phyloP scores from a whole-genome alignment of 2,888 invertebrate genomes.

The Hedychridium roseum region DNA sequence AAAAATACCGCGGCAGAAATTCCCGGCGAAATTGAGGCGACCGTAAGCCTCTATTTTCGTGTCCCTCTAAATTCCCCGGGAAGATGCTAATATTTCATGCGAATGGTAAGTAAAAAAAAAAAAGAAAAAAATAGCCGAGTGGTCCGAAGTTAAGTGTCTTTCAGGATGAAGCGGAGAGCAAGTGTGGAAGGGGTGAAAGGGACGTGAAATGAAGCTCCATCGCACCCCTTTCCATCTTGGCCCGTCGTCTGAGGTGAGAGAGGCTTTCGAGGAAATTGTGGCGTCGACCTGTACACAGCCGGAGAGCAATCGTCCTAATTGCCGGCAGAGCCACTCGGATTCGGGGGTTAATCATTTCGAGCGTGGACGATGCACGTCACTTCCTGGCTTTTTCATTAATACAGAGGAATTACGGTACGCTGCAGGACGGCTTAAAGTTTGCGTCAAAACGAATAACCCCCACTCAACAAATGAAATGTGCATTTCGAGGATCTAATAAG shows the following conservation, averaged over 20 bases:
- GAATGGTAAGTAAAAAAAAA: conserved; percentile 11
- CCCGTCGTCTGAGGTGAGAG: conserved; percentile 12
- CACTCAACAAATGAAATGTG: too few species aligned
- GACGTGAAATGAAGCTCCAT: conserved; percentile 8
- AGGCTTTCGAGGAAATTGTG: conserved; percentile 38
- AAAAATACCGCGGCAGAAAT: too few species aligned
- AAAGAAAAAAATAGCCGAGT: conserved; percentile 19
- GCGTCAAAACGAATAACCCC: too few species aligned
- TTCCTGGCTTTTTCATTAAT: too few species aligned
- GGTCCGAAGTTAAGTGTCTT: conserved; percentile 21
- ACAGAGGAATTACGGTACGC: too few species aligned
- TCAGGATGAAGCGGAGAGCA: conserved; percentile 20
- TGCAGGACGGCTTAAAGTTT: too few species aligned
- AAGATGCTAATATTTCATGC: conserved; percentile 19
- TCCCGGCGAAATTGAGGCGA: too few species aligned
- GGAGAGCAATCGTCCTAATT: conserved; percentile 46
- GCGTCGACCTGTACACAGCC: conserved; percentile 18
- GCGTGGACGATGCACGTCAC: conserved; percentile 28
- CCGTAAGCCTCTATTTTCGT: too few species aligned
- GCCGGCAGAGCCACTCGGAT: conserved; percentile 30
- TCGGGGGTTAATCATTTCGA: conserved; percentile 46
- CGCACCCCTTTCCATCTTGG: neutral
- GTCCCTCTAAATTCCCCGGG: conserved; percentile 7
- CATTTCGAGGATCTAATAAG: too few species aligned
- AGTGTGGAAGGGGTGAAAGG: conserved; percentile 16